phyloP scores from a whole-genome alignment of 2,888 invertebrate species.

The Leucania comma region DNA sequence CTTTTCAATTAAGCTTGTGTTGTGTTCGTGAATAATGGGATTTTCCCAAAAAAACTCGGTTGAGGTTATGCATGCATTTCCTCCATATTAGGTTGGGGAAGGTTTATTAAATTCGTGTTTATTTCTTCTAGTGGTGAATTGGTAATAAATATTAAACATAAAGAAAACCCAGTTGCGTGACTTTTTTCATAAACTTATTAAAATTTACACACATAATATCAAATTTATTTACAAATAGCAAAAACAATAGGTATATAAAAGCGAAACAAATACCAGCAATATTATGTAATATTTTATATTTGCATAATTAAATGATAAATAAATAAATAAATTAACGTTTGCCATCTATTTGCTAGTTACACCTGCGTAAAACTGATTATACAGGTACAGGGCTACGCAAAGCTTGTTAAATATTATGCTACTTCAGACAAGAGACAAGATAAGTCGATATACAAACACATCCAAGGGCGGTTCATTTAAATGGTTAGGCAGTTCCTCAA shows the following conservation, averaged over 20 bases:
- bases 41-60: conserved; percentile 28
- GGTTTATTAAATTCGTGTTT: neutral
- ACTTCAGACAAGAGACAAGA: conserved; percentile 36
- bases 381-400: conserved; percentile 26
- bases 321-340: conserved; percentile 35
- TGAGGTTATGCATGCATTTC: neutral
- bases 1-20: conserved; percentile 20
- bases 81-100: neutral
- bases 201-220: too few relatives aligned
- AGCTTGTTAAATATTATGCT: conserved; percentile 41
- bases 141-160: neutral
- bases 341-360: conserved; percentile 34
- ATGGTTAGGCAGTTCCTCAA: neutral
- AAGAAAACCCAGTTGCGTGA: neutral
- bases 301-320: conserved; percentile 31
- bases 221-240: neutral
- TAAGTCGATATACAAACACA: conserved; percentile 34
- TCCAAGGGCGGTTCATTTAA: conserved; percentile 15
- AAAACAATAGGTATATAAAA: neutral
- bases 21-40: conserved; percentile 33
- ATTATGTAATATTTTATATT: conserved; percentile 37
- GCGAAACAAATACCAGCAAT: conserved; percentile 5
- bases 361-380: conserved; percentile 40
- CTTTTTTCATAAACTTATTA: too few relatives aligned
- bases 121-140: neutral